Base-by-base conservation (phyloP, 2,113 vertebrate species). In the Melanotaenia duboulayi region DNA sequence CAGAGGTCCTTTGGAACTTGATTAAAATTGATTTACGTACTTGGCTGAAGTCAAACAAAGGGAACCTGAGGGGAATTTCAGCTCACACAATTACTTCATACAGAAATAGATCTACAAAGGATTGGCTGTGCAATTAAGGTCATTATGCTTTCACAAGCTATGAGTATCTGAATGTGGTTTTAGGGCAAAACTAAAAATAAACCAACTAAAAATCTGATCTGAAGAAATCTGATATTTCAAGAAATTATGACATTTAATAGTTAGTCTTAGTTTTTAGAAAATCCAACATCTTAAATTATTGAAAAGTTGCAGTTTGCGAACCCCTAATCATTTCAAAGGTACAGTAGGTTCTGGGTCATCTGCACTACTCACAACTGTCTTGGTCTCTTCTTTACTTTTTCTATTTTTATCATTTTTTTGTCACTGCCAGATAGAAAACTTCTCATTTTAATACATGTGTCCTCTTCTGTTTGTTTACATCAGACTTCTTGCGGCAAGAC, bases 1-100 rank as follows among this genome's bases (percentile, higher is more conserved):
- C 10, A 44, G 73, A 78, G 76, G 46, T 55, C 37, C n/a, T 73
- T 23, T 62, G 55, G 23, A 80, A 78, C 55, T 64, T 75, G 71
- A 90, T 88, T 86, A 81, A 84, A 87, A 80, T 75, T 69, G 74
- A 84, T 91, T 87, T 83, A 71, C 1, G n/a, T 66, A 28, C 50
- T 3, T 28, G 63, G 56, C 76, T 85, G 48, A 81, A 86, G 71
- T 83, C 73, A 62, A 59, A 71, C 72, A 74, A 81, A 82, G 66
- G n/a, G 64, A 25, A 49, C 72, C 76, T 64, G 0, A 37, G 57
- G 83, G 81, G 69, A 77, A 80, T 85, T 83, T 61, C 54, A 60
- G 66, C 60, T 65, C 74, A 69, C 17, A 74, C 63, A 85, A 86
- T 84, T 74, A 80, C 55, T 82, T 81, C 59, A 72, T 76, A 70